These are phyloP conservation scores for Gonatopus flavifemur DNA, from an alignment of 1,140 invertebrate species.

Conservation along the genomic window DNA sequence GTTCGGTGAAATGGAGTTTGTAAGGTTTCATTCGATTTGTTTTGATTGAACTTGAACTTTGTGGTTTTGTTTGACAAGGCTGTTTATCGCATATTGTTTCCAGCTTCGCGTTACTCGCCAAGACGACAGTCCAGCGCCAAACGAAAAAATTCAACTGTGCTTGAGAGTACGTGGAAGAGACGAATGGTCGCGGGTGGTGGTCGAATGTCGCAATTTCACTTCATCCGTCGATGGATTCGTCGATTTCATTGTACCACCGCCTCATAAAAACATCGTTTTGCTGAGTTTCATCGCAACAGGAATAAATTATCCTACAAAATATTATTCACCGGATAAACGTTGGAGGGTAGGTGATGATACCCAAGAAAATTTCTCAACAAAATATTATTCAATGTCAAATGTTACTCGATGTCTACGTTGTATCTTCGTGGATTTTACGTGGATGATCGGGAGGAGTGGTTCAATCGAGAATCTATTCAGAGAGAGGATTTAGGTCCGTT, in stretches of 20 bases:
- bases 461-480: too few relatives aligned
- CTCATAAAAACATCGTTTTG: constrained; percentile 48
- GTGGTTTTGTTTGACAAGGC: too few relatives aligned
- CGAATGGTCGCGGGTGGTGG: constrained; percentile 46
- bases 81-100: too few relatives aligned
- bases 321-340: constrained; percentile 53
- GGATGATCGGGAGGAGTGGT: too few relatives aligned
- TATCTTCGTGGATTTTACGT: too few relatives aligned
- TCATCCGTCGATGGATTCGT: constrained; percentile 51
- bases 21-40: too few relatives aligned
- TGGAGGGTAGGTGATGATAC: constrained; percentile 50
- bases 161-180: constrained; percentile 47
- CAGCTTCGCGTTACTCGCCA: constrained; percentile 47
- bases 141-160: constrained; percentile 52
- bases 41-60: too few relatives aligned
- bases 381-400: too few relatives aligned
- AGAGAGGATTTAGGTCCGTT: too few relatives aligned
- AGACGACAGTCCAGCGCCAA: constrained; percentile 46
- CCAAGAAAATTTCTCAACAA: too few relatives aligned
- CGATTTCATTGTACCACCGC: constrained; percentile 53
- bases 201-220: constrained; percentile 53
- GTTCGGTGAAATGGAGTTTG: too few relatives aligned
- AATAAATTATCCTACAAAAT: constrained; percentile 53
- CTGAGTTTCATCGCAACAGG: constrained; percentile 52
- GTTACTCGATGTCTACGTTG: too few relatives aligned